A percentile compares a stretch with the other conserved stretches of the same genome.
These are phyloP conservation scores for Amia ocellicauda DNA, from an alignment of 2,113 vertebrate species.

Conservation along the genomic window DNA sequence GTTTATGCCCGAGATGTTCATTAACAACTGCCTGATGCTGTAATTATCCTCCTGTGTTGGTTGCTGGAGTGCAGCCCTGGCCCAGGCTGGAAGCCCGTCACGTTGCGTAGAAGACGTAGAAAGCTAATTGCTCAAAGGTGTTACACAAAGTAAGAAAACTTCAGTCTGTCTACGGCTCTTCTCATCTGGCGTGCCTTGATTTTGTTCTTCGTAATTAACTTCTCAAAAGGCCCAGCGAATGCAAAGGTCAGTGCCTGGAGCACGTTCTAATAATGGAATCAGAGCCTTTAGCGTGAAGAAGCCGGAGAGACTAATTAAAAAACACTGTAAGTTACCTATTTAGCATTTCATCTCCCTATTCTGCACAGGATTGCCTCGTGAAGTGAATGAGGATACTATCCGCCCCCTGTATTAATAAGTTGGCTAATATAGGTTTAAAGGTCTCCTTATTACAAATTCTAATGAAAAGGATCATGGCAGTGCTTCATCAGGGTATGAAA, in stretches of 20 bases:
- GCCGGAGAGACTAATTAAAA: background rate
- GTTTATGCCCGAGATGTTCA: too few species aligned
- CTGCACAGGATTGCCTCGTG: background rate
- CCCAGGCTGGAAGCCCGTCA: too few species aligned
- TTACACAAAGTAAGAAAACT: too few species aligned
- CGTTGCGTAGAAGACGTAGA: too few species aligned
- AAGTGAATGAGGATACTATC: conserved; percentile 1
- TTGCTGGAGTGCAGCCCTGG: too few species aligned
- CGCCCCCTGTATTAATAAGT: background rate
- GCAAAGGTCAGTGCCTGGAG: background rate
- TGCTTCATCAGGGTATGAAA: background rate
- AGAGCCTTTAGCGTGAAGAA: background rate
- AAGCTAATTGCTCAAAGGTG: too few species aligned
- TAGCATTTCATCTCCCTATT: background rate
- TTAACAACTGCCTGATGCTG: too few species aligned
- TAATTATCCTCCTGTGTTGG: too few species aligned
- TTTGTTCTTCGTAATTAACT: too few species aligned
- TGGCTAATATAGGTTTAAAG: background rate
- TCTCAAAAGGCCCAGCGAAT: too few species aligned
- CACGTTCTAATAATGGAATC: background rate
- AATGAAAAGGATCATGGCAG: background rate
- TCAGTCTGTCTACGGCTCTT: too few species aligned
- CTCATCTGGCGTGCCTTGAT: too few species aligned
- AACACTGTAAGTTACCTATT: background rate
- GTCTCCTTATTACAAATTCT: background rate